phyloP scores from a whole-genome alignment of 2,888 invertebrate genomes.

The Sericinus montela region DNA sequence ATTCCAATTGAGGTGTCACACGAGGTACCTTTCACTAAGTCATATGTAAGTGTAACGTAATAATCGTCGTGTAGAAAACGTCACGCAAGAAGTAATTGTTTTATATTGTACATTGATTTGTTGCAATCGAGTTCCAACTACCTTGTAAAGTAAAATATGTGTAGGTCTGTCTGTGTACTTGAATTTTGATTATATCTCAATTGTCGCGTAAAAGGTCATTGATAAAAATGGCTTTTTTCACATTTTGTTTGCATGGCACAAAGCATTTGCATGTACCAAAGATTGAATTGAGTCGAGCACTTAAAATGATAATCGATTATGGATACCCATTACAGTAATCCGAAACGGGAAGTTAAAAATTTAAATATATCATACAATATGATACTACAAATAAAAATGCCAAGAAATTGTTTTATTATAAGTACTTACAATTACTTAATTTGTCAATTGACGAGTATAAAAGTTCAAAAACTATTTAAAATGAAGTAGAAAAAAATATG shows the following conservation, averaged over 20 bases:
- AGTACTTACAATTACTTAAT: background rate
- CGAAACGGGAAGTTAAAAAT: too few species aligned
- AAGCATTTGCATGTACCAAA: too few species aligned
- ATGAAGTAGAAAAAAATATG: background rate
- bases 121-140: background rate
- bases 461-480: too few species aligned
- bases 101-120: constrained; percentile 13
- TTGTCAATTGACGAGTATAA: background rate
- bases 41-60: constrained; percentile 8
- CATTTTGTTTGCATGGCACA: too few species aligned
- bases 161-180: constrained; percentile 13
- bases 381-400: too few species aligned
- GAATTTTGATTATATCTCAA: constrained; percentile 4
- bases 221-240: too few species aligned
- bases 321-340: too few species aligned
- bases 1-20: constrained; percentile 24
- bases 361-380: too few species aligned
- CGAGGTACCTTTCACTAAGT: constrained; percentile 29
- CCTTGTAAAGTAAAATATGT: constrained; percentile 9
- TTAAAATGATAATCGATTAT: too few species aligned
- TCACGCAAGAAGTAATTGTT: constrained; percentile 53
- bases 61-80: constrained; percentile 26
- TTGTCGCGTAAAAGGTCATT: background rate
- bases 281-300: too few species aligned
- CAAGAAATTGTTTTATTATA: too few species aligned